phyloP scores from a whole-genome alignment of 2,888 invertebrate genomes.

The Drosophila nr. fundita region DNA sequence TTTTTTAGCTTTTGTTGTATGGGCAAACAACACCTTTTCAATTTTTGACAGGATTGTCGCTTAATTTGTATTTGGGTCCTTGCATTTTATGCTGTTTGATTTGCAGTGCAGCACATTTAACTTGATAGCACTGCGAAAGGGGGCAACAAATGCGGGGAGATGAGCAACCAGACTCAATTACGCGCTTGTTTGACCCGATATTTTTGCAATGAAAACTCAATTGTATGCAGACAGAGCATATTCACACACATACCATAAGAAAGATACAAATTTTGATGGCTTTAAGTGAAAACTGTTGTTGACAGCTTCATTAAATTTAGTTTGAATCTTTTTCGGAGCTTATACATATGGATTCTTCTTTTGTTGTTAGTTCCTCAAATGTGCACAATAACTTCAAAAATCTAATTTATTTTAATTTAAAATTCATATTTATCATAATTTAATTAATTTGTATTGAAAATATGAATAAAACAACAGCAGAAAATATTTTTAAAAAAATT shows the following conservation, averaged over 20 bases:
- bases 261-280: not conserved
- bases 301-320: constrained; percentile 33
- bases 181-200: constrained; percentile 68
- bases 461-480: constrained; percentile 6
- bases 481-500: constrained; percentile 1
- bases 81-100: constrained; percentile 67
- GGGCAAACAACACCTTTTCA: constrained; percentile 60
- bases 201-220: constrained; percentile 65
- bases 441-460: constrained; percentile 41
- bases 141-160: not conserved
- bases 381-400: not conserved
- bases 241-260: not conserved
- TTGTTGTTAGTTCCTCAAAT: constrained; percentile 11
- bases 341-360: constrained; percentile 16
- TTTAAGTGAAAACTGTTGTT: constrained; percentile 31
- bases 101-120: constrained; percentile 37
- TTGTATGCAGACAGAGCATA: constrained; percentile 37
- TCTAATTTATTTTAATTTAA: not conserved
- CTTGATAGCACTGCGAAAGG: constrained; percentile 5
- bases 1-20: constrained; percentile 10
- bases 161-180: constrained; percentile 66
- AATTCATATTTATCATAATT: constrained; percentile 24
- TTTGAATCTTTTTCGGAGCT: not conserved
- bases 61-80: constrained; percentile 64
- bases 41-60: constrained; percentile 41